These are phyloP conservation scores for Acanthisitta chloris DNA, from an alignment of 2,113 vertebrate genomes.

Conservation along the genomic window DNA sequence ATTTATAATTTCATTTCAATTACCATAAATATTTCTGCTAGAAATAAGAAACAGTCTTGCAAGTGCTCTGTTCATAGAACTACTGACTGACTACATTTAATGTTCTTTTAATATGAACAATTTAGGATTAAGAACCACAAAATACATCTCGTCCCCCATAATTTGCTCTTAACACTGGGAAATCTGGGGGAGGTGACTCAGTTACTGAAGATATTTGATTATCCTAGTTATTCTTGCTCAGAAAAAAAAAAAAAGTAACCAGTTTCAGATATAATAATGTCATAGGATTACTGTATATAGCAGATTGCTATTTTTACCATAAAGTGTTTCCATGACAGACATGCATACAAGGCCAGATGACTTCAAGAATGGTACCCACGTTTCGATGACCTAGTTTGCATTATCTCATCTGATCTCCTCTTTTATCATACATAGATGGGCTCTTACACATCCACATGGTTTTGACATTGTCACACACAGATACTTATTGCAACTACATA, in stretches of 20 bases:
- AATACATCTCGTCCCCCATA: background rate
- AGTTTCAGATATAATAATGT: conserved; percentile 27
- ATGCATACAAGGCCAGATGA: conserved; percentile 12
- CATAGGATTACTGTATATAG: background rate
- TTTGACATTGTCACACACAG: conserved; percentile 2
- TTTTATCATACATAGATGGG: conserved; percentile 35
- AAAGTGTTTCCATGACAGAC: background rate
- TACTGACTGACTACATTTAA: background rate
- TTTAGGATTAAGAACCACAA: background rate
- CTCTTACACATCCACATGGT: background rate
- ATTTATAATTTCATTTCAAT: background rate
- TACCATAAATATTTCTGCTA: background rate
- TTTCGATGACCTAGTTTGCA: conserved; percentile 24
- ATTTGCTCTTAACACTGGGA: background rate
- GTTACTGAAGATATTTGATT: background rate
- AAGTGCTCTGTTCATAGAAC: background rate
- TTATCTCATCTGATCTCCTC: background rate
- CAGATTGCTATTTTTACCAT: background rate
- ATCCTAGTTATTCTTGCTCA: background rate
- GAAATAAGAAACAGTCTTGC: background rate
- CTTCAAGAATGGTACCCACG: background rate
- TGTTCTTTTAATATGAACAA: background rate
- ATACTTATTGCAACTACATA: background rate
- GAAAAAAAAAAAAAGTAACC: background rate
- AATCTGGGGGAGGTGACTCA: background rate